A percentile compares a stretch with the other conserved stretches of the same genome.
Conservation (phyloP, 2,797 vertebrate genomes). For the Xiphophorus birchmanni region DNA sequence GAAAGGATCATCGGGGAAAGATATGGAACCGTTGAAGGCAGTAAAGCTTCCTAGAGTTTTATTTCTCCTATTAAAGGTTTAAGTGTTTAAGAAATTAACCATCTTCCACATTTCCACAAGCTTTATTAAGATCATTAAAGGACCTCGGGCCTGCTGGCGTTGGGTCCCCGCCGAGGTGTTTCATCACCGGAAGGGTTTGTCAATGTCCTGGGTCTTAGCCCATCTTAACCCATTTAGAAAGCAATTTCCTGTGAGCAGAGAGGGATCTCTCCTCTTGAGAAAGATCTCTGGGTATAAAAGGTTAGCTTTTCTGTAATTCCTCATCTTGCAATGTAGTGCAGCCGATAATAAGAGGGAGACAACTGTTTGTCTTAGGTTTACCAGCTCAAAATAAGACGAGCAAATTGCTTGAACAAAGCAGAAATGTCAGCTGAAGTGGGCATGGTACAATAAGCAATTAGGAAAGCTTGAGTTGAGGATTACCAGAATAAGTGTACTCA, state of each 20-base stretch:
- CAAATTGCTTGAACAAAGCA: constrained; percentile 49
- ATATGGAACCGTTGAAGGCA: constrained; percentile 54
- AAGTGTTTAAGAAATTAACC: constrained; percentile 68
- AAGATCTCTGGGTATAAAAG: constrained; percentile 73
- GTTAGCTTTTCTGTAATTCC: constrained; percentile 77
- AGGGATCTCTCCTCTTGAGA: constrained; percentile 72
- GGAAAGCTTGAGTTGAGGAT: constrained; percentile 63
- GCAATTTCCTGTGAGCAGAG: constrained; percentile 75
- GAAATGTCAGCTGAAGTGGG: constrained; percentile 49
- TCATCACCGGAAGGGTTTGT: constrained; percentile 74
- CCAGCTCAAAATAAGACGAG: constrained; percentile 73
- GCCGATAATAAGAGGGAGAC: constrained; percentile 72
- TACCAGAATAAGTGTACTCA: constrained; percentile 47
- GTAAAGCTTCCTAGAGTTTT: constrained; percentile 48
- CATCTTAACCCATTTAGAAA: constrained; percentile 80
- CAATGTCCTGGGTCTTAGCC: constrained; percentile 78
- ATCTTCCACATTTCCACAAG: constrained; percentile 60
- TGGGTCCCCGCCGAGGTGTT: constrained; percentile 72
- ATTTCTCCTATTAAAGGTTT: constrained; percentile 62
- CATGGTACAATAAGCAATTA: constrained; percentile 50
- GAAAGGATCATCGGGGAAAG: constrained; percentile 46
- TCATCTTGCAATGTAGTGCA: constrained; percentile 59
- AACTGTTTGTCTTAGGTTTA: constrained; percentile 77
- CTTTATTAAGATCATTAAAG: constrained; percentile 78
- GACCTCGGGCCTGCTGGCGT: constrained; percentile 57